Base-by-base conservation (phyloP, 2,888 invertebrate species). In the Callyntrura guangdongensis region DNA sequence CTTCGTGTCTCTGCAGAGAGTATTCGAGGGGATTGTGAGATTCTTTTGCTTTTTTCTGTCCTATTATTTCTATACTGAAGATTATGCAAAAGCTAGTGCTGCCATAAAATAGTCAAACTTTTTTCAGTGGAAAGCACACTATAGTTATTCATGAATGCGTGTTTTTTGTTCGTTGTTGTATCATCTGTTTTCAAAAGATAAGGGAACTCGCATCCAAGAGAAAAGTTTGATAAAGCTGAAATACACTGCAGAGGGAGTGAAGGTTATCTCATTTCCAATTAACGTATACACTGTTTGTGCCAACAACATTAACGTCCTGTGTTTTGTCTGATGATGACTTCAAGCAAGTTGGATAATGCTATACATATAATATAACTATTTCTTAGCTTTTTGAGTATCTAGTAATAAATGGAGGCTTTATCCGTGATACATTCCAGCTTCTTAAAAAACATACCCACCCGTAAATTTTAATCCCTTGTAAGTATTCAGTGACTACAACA, bases 261-360 rank as follows among this genome's bases (percentile, higher is more conserved):
- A 89, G 89, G 89, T 89, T 89, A 89, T 89, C 87, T 69, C 61
- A 25, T 74, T 56, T 20, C 83, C 89, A 89, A 89, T 89, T 89
- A 89, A 89, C 89, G 83, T 20, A 45, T 59, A 67, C 77, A 79
- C 79, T 86, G 27, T 67, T n/a, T 86, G 36, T 49, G 25, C 53
- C 56, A 61, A 49, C 53, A 36, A 56, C 56, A 72, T 36, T 27
- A 74, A 74, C 49, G 74, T 45, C 67, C 49, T 45, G 36, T 36
- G 49, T 72, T 86, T 36, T 77, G 20, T 74, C 59, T 53, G 64
- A 64, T 56, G 22, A 22, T 17, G 27, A 67, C 17, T 27, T 53
- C 9, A 61, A 87, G 81, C 69, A 87, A 87, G 81, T 87, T 20
- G 59, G 47, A 86, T 45, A 49, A 22, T 45, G 17, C 72, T 64